Base-by-base conservation (phyloP, 1,140 invertebrate genomes). In the Zaprionus capensis region DNA sequence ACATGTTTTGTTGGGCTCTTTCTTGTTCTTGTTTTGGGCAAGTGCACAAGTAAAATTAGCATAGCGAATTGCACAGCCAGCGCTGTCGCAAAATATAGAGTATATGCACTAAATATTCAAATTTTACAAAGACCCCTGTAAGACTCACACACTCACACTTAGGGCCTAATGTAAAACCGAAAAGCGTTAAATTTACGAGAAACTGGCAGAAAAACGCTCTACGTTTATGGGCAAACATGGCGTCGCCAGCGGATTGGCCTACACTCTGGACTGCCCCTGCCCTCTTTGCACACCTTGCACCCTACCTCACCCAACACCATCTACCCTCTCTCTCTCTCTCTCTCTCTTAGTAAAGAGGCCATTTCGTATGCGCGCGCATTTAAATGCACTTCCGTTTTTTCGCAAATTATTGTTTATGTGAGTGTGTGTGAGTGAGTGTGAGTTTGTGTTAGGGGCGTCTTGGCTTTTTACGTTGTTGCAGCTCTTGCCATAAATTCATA, bases 341-440 rank as follows among this genome's bases (percentile, higher is more conserved):
- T 5, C 7, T 14, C 9, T 26, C 20, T 15, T 20, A 6, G n/a
- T 26, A 61, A 28, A 34, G 49, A 71, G 62, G 74, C 76, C 85
- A 90, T 85, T 90, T 90, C 86, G 82, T 80, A 90, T 90, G 85
- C 85, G 85, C 85, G 85, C 85, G 85, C 85, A 90, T 90, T 87
- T 90, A 90, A 90, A 90, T 90, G 80, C 79, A 82, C 82, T 90
- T 90, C 85, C 85, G 79, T 78, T 75, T 46, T 59, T 76, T 81
- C 59, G 75, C 66, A 74, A 77, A 69, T 70, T 70, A 58, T 71
- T 78, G 53, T 78, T 38, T 71, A 46, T 78, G 65, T 80, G 62
- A 63, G 62, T 56, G 44, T 22, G 59, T 65, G 62, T 65, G 41
- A 22, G 11, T 76, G 44, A 55, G 59, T 57, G 49, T 65, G 22